phyloP scores from a whole-genome alignment of 2,113 vertebrate genomes.

The Bagarius yarrelli region DNA sequence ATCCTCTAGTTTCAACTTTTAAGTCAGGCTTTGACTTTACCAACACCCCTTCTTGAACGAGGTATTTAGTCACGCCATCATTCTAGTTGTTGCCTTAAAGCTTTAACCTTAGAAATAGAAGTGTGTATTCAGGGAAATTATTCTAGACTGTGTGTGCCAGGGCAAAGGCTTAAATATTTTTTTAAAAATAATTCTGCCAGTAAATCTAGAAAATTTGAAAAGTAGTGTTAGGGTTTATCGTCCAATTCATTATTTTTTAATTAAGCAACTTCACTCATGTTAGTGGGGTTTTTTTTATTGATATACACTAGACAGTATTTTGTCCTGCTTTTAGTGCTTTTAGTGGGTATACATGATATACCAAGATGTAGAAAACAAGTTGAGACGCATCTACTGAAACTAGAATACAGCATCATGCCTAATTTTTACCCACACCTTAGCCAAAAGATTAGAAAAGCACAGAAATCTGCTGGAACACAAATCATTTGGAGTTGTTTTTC shows the following conservation, averaged over 20 bases:
- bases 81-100: background rate
- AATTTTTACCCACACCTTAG: background rate
- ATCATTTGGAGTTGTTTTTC: background rate
- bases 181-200: background rate
- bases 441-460: background rate
- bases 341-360: too few species aligned
- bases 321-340: background rate
- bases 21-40: background rate
- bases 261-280: too few species aligned
- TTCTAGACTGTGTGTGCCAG: background rate
- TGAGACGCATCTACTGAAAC: background rate
- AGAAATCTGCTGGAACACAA: background rate
- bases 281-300: too few species aligned
- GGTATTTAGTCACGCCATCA: background rate
- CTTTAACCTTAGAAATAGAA: constrained; percentile 24
- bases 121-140: background rate
- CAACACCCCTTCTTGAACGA: background rate
- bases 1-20: constrained; percentile 1
- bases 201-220: background rate
- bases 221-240: too few species aligned
- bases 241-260: too few species aligned
- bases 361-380: too few species aligned
- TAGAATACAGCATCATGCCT: background rate
- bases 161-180: background rate
- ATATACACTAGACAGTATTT: too few species aligned